These are phyloP conservation scores for Heterocephalus glaber DNA, from an alignment of 2,113 vertebrate genomes.

Conservation along the genomic window DNA sequence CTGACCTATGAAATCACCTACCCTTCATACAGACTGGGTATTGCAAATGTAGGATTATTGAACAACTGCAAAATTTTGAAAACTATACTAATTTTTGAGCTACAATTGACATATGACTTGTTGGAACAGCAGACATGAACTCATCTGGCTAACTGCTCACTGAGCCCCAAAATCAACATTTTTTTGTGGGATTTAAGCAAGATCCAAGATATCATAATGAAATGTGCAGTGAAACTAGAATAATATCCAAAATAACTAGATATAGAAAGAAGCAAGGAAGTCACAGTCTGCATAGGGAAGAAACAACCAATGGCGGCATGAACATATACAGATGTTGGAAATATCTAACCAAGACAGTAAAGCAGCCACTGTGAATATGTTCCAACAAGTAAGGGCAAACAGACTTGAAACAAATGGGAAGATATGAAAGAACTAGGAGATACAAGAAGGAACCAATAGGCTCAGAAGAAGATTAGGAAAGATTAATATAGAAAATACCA, in stretches of 20 bases:
- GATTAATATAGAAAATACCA: background rate
- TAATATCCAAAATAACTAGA: background rate
- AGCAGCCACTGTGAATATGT: background rate
- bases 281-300: background rate
- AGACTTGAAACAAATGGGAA: background rate
- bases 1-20: accelerated
- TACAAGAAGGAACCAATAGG: background rate
- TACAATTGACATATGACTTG: background rate
- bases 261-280: background rate
- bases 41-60: accelerated
- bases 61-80: background rate
- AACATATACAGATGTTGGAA: too few relatives aligned
- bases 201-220: background rate
- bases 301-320: accelerated
- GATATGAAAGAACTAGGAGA: background rate
- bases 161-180: background rate
- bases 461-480: background rate
- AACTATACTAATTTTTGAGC: background rate
- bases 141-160: background rate
- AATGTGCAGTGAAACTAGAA: background rate
- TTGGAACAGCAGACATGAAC: background rate
- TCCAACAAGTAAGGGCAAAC: background rate
- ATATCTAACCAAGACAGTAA: too few relatives aligned
- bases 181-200: background rate
- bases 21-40: background rate